These are phyloP conservation scores for Isurus oxyrinchus DNA, from an alignment of 2,113 vertebrate genomes.

Conservation along the genomic window DNA sequence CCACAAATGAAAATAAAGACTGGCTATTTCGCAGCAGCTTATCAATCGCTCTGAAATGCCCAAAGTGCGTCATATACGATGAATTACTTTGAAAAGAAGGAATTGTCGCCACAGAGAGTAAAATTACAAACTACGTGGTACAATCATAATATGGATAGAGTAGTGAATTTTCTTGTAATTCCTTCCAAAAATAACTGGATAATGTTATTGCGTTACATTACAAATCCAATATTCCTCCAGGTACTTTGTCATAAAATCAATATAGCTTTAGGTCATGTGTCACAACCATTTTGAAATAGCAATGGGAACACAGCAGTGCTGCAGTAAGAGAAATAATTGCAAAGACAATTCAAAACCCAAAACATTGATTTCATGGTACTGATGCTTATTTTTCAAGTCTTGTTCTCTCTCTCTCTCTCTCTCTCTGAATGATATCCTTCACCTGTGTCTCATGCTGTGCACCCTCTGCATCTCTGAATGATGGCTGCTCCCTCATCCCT, in stretches of 20 bases:
- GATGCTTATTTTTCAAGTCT: not conserved
- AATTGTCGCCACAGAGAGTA: not conserved
- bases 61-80: not conserved
- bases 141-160: not conserved
- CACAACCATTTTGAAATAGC: not conserved
- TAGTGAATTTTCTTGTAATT: conserved; percentile 3
- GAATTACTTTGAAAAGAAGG: not conserved
- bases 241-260: conserved; percentile 16
- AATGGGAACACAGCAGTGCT: not conserved
- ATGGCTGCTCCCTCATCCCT: not conserved
- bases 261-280: conserved; percentile 11
- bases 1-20: not conserved
- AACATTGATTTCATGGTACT: not conserved
- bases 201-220: conserved; percentile 27
- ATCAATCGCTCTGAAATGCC: not conserved
- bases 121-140: not conserved
- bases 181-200: conserved; percentile 26
- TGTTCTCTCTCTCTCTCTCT: not conserved
- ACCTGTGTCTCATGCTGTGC: not conserved
- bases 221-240: conserved; percentile 21
- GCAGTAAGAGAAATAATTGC: conserved; percentile 12
- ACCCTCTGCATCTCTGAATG: not conserved
- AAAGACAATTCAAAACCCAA: conserved; percentile 18
- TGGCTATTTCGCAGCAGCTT: not conserved
- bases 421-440: not conserved